Percentiles rank a stretch among this genome's conserved stretches.
Conservation (phyloP, 2,888 invertebrate genomes). For the Pomacea canaliculata region DNA sequence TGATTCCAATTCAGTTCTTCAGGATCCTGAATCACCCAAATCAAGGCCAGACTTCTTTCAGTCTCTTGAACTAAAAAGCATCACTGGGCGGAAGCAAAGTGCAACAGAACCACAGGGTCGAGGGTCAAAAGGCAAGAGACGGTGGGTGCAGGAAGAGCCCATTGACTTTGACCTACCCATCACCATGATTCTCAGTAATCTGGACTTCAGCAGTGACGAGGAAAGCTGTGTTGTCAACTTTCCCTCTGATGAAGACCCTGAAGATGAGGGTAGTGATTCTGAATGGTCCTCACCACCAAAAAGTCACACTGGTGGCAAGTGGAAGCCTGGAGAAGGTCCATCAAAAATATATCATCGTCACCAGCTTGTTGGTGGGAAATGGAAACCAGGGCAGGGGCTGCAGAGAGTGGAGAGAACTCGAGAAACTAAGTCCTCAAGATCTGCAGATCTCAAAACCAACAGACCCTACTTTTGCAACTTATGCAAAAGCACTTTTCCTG, state of each 20-base stretch:
- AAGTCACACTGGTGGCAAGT: constrained; percentile 76
- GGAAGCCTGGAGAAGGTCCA: constrained; percentile 74
- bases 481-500: constrained; percentile 27
- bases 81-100: constrained; percentile 33
- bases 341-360: constrained; percentile 64
- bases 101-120: constrained; percentile 25
- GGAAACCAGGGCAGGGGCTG: constrained; percentile 34
- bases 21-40: constrained; percentile 33
- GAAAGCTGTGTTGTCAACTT: constrained; percentile 51
- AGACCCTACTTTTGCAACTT: constrained; percentile 30
- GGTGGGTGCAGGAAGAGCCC: constrained; percentile 30
- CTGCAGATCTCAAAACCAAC: constrained; percentile 5
- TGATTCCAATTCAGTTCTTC: constrained; percentile 42
- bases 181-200: constrained; percentile 61
- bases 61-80: constrained; percentile 74
- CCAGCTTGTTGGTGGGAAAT: constrained; percentile 36
- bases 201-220: constrained; percentile 65
- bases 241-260: constrained; percentile 50
- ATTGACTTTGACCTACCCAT: constrained; percentile 52
- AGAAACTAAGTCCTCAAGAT: constrained; percentile 13
- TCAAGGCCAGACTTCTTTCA: constrained; percentile 80
- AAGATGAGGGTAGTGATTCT: constrained; percentile 50
- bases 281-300: constrained; percentile 51
- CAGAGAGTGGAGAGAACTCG: constrained; percentile 18
- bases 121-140: constrained; percentile 20